phyloP scores from a whole-genome alignment of 2,888 invertebrate genomes.

The Adelphocoris suturalis region DNA sequence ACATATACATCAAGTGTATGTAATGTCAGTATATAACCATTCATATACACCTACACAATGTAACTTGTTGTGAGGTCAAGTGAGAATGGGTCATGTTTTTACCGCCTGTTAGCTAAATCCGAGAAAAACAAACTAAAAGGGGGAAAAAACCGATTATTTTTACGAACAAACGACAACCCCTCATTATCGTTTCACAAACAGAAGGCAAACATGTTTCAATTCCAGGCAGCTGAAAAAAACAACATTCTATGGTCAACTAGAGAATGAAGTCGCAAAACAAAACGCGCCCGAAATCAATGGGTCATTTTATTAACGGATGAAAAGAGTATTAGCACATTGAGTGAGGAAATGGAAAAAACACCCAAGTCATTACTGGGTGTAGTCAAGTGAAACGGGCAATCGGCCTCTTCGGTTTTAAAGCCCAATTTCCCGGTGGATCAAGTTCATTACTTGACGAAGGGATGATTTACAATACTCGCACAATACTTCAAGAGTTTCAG shows the following conservation, averaged over 20 bases:
- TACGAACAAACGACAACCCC: not conserved
- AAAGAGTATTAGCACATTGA: not conserved
- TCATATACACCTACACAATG: too few species aligned
- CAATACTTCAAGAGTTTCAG: not conserved
- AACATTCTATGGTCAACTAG: not conserved
- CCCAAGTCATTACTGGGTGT: not conserved
- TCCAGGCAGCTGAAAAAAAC: not conserved
- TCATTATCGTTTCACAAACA: not conserved
- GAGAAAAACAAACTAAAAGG: too few species aligned
- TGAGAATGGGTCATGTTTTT: too few species aligned
- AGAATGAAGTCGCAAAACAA: not conserved
- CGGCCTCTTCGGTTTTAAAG: slow-evolving; percentile 4
- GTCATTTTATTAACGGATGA: not conserved
- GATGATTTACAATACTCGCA: slow-evolving; percentile 7
- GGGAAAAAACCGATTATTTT: not conserved
- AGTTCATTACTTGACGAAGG: slow-evolving; percentile 27
- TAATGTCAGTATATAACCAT: too few species aligned
- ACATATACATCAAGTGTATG: too few species aligned
- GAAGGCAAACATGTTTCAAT: not conserved
- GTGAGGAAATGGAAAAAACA: not conserved
- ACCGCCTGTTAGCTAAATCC: too few species aligned
- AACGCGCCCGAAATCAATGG: not conserved
- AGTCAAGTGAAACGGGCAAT: slow-evolving; percentile 19
- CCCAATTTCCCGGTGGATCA: not conserved
- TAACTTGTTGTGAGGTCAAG: too few species aligned